A percentile compares a stretch with the other conserved stretches of the same genome.
These are phyloP conservation scores for Lithophane ornitopus DNA, from an alignment of 2,888 invertebrate species.

Conservation along the genomic window DNA sequence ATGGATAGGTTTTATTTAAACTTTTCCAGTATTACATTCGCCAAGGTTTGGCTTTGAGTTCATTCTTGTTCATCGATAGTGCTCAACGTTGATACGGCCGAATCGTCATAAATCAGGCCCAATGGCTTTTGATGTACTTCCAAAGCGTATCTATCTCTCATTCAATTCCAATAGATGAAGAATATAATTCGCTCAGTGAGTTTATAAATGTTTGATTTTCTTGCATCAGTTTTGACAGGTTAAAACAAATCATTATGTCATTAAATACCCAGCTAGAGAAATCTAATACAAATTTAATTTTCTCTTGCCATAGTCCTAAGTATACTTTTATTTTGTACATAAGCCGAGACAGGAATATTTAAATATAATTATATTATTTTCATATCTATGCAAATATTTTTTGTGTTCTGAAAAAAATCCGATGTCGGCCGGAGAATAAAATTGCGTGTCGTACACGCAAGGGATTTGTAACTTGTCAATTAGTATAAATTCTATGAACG, in stretches of 20 bases:
- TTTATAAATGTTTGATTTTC: neutral
- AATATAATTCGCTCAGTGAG: neutral
- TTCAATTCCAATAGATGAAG: slow-evolving; percentile 11
- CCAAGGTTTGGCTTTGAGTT: neutral
- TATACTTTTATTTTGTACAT: slow-evolving; percentile 8
- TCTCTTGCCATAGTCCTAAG: neutral
- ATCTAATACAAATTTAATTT: neutral
- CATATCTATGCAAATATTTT: slow-evolving; percentile 54
- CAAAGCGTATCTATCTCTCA: neutral
- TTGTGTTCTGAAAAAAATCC: slow-evolving; percentile 26
- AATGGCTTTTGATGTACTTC: slow-evolving; percentile 9
- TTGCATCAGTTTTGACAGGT: neutral
- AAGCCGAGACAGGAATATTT: slow-evolving; percentile 13
- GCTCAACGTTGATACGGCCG: neutral
- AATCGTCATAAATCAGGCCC: slow-evolving; percentile 13
- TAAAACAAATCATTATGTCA: neutral
- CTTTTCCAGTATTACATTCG: neutral
- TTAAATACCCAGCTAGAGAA: neutral
- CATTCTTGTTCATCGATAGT: slow-evolving; percentile 27
- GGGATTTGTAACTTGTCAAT: slow-evolving; percentile 58
- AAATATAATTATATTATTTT: slow-evolving; percentile 32
- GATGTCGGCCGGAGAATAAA: slow-evolving; percentile 16
- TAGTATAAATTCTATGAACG: slow-evolving; percentile 46
- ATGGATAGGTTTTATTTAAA: slow-evolving; percentile 12
- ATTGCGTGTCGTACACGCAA: slow-evolving; percentile 39